Percentiles rank a stretch among this genome's conserved stretches.
Conservation (phyloP, 1,140 invertebrate genomes). For the Acromyrmex echinatior region DNA sequence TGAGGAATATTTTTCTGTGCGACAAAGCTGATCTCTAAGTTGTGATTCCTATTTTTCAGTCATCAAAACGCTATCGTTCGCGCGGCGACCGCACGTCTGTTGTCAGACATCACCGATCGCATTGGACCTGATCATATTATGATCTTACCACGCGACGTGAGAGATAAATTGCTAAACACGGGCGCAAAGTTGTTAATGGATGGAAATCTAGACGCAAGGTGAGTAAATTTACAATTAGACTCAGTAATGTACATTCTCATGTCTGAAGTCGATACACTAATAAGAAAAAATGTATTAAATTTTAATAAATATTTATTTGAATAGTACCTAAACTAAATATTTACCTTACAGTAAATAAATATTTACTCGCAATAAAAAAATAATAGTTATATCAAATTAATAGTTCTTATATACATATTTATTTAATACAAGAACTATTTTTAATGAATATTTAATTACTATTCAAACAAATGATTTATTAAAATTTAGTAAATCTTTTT, state of each 20-base stretch:
- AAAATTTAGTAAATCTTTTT: no score
- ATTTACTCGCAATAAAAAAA: no score
- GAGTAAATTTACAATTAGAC: slow-evolving; percentile 50
- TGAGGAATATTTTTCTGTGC: not conserved
- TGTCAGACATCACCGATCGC: slow-evolving; percentile 90
- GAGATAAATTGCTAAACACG: slow-evolving; percentile 92
- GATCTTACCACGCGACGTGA: slow-evolving; percentile 91
- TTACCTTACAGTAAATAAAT: no score
- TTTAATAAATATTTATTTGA: no score
- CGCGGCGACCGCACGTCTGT: slow-evolving; percentile 92
- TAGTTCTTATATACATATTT: no score
- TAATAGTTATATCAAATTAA: no score
- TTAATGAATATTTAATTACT: no score
- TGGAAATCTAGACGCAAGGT: slow-evolving; percentile 95
- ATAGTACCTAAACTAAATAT: no score
- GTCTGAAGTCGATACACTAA: not conserved
- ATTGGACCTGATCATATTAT: slow-evolving; percentile 92
- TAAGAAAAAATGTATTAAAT: no score
- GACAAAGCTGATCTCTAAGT: not conserved
- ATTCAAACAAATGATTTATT: no score
- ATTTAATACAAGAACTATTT: no score
- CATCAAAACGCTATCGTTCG: slow-evolving; percentile 96
- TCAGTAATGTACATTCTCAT: not conserved
- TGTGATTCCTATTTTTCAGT: slow-evolving; percentile 78
- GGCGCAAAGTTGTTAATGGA: slow-evolving; percentile 95